Conservation (phyloP, 2,113 vertebrate species). For the Carassius auratus region DNA sequence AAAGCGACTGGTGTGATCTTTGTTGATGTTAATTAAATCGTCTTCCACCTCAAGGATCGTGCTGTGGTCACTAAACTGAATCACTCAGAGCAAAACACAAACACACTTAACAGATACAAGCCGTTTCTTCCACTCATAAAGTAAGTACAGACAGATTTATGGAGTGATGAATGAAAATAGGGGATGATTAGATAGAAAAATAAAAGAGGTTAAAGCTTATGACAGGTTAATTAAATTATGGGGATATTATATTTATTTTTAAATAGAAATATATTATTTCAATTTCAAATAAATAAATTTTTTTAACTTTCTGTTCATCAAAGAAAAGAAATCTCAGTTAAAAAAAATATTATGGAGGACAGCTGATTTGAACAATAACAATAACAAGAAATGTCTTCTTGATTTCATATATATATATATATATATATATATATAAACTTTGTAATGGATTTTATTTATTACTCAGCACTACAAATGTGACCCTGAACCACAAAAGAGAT, state of each 20-base stretch:
- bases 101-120: not conserved
- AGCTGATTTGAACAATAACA: too few species aligned
- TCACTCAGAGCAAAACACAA: not conserved
- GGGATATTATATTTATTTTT: not conserved
- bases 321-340: too few species aligned
- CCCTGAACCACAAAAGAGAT: too few species aligned
- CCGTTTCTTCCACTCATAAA: not conserved
- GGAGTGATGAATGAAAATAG: not conserved
- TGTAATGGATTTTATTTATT: too few species aligned
- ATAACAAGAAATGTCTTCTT: too few species aligned
- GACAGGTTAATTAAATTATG: not conserved
- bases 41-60: not conserved
- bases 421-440: too few species aligned
- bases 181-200: not conserved
- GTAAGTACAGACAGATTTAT: not conserved
- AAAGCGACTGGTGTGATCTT: not conserved
- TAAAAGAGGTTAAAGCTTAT: not conserved
- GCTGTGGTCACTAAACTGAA: not conserved
- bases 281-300: too few species aligned
- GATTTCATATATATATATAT: too few species aligned
- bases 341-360: too few species aligned
- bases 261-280: not conserved
- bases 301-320: too few species aligned
- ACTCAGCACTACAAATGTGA: too few species aligned
- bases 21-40: not conserved